Evolutionary conservation across 2,113 vertebrate species (phyloP).

Genomic region (Podarcis raffonei): DNA sequence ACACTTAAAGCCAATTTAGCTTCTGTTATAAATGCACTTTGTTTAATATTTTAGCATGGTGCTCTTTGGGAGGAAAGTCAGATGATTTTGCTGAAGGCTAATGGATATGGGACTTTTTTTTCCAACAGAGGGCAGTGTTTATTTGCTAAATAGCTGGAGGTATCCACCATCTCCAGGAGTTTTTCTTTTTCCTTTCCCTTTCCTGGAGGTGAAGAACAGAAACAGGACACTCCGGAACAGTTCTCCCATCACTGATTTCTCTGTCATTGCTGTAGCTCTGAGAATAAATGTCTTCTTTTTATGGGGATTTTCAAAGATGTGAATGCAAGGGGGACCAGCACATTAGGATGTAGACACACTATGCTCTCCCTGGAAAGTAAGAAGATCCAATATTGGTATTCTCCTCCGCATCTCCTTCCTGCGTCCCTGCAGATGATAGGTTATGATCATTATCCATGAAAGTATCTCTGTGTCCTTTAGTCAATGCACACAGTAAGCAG

Average conservation of each 20-base stretch:
- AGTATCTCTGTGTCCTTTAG: neutral
- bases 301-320: slow-evolving; percentile 43
- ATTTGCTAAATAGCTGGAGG: slow-evolving; percentile 50
- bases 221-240: slow-evolving; percentile 56
- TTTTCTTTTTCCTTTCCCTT: neutral
- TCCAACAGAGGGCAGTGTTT: slow-evolving; percentile 79
- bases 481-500: neutral
- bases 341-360: neutral
- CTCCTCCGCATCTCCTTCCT: neutral
- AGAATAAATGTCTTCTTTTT: slow-evolving; percentile 41
- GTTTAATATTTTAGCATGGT: neutral
- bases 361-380: neutral
- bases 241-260: slow-evolving; percentile 33
- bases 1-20: slow-evolving; percentile 17
- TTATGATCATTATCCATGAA: slow-evolving; percentile 5
- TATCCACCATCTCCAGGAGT: neutral
- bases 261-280: slow-evolving; percentile 43
- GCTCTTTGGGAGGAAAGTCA: neutral
- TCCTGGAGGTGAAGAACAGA: slow-evolving; percentile 28
- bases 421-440: neutral
- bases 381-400: neutral
- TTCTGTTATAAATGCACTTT: neutral
- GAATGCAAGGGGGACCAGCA: slow-evolving; percentile 28
- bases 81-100: neutral
- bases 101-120: neutral